Evolutionary conservation across 2,797 vertebrate genomes (phyloP), one percentile per base, ranked within the genome.

Genomic region (Labroides dimidiatus): DNA sequence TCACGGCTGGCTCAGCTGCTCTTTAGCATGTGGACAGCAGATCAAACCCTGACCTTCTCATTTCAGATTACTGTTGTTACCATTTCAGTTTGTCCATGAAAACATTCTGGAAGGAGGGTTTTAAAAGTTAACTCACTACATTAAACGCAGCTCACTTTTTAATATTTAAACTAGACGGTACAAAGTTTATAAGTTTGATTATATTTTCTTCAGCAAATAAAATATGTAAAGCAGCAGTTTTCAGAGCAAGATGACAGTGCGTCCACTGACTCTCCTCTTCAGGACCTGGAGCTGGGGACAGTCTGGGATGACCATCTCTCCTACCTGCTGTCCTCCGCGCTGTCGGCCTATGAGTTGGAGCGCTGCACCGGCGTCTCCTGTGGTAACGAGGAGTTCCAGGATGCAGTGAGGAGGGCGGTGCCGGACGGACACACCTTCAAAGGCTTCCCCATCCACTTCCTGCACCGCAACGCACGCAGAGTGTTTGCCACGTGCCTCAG

Each of bases 401-500:
- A 99, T 51, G 96, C 96, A 0, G 93, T 99, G 55, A 94, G 96
- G 84, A 95, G 96, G 85, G 96, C 96, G 0, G 96, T 99, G 13
- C 97, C 98, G 0, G 96, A 98, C 2, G 97, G 97, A 41, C 98
- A 99, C 88, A 99, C 97, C 2, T 99, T 99, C 87, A 99, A 99
- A 92, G 98, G 97, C 37, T 99, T 99, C 85, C 98, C 98, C 27
- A 98, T 98, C 86, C 96, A 99, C 85, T 98, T 99, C 74, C 88
- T 97, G 15, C 96, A 99, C 72, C 95, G 94, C 89, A 97, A 96
- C 45, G 96, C 96, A 45, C 96, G 97, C 23, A 94, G 96, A 81
- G 96, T 94, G 1, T 99, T 99, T 78, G 94, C 96, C 72, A 96
- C 96, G 0, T 96, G 96, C 86, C 95, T 99, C 89, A 94, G 95